Conservation (phyloP, 2,113 vertebrate species). For the Heterochromis multidens region DNA sequence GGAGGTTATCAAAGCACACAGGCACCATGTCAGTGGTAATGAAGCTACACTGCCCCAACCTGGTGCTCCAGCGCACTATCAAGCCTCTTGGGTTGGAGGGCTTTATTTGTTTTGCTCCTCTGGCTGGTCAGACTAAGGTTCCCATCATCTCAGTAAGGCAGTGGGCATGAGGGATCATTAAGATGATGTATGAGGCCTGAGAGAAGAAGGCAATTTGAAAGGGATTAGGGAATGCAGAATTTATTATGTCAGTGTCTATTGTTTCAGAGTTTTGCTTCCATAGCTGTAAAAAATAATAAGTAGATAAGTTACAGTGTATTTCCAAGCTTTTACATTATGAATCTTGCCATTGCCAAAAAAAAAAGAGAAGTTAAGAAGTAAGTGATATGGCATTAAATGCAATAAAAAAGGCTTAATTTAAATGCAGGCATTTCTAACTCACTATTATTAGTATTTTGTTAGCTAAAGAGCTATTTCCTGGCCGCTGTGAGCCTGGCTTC, state of each 20-base stretch:
- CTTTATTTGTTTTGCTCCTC: conserved; percentile 45
- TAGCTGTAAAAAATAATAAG: neutral
- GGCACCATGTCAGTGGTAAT: conserved; percentile 41
- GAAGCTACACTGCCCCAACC: conserved; percentile 34
- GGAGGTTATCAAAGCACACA: conserved; percentile 42
- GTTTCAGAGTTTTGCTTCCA: neutral
- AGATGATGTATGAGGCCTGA: neutral
- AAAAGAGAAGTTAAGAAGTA: neutral
- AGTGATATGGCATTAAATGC: neutral
- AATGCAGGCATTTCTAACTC: neutral
- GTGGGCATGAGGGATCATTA: neutral
- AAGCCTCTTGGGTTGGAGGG: neutral
- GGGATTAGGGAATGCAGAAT: conserved; percentile 4
- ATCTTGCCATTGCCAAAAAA: neutral
- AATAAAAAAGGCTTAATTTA: neutral
- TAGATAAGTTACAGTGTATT: neutral
- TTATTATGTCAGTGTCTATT: neutral
- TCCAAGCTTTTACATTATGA: neutral
- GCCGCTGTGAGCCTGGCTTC: neutral
- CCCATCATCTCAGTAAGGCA: neutral
- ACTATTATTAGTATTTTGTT: neutral
- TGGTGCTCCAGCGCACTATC: conserved; percentile 7
- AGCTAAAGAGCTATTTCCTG: neutral
- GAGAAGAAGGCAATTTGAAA: conserved; percentile 22
- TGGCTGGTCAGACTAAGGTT: neutral